These are phyloP conservation scores for Hypocryptadius cinnamomeus DNA, from an alignment of 2,113 vertebrate genomes.

Conservation along the genomic window DNA sequence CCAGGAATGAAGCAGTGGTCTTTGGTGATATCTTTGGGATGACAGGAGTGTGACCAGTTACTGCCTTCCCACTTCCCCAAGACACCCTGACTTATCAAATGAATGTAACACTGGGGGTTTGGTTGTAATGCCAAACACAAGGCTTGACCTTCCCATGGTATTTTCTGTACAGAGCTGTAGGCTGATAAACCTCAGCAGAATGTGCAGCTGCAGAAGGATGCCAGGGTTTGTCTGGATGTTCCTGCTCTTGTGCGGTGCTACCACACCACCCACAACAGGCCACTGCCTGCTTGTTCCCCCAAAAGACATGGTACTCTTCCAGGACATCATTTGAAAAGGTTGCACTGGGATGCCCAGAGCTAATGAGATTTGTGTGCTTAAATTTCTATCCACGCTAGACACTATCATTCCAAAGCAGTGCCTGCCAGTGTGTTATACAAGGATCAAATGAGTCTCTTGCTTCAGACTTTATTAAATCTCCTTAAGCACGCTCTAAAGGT, in stretches of 20 bases:
- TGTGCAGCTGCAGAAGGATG: background rate
- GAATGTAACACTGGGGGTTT: background rate
- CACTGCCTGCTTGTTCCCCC: background rate
- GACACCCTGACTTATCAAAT: background rate
- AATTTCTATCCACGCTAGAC: background rate
- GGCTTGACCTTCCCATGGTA: background rate
- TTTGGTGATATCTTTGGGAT: background rate
- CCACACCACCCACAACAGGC: background rate
- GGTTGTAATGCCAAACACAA: background rate
- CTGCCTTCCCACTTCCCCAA: background rate
- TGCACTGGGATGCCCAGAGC: background rate
- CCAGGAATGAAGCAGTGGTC: background rate
- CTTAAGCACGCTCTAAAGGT: slow-evolving; percentile 27
- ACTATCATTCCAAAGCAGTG: background rate
- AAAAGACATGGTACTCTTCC: background rate
- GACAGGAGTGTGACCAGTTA: background rate
- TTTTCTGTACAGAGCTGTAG: slow-evolving; percentile 1
- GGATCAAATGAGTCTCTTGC: background rate
- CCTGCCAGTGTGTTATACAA: background rate
- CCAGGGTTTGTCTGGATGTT: background rate
- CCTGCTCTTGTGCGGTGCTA: background rate
- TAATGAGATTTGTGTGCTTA: background rate
- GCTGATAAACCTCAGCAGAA: slow-evolving; percentile 2
- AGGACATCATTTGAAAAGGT: background rate
- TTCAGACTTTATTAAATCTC: background rate